Evolutionary conservation across 2,888 invertebrate species (phyloP).

Genomic region (Megalurothrips usitatus): DNA sequence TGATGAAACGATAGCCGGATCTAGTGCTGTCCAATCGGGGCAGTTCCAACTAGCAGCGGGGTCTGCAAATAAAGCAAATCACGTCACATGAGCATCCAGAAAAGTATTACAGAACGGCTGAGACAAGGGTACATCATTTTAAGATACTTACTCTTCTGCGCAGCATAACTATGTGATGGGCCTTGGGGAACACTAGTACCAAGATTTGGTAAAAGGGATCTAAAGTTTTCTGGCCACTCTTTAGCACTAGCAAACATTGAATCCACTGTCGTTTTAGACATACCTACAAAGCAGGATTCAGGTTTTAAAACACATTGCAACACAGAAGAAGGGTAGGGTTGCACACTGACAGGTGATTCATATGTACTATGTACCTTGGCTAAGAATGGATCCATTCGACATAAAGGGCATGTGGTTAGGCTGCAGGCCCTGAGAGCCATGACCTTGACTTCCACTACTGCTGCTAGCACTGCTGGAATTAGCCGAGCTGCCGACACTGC

Average conservation of each 20-base stretch:
- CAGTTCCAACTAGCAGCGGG: constrained; percentile 50
- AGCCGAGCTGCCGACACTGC: constrained; percentile 40
- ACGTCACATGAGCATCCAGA: no score
- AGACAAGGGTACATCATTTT: constrained; percentile 8
- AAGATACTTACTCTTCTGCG: constrained; percentile 16
- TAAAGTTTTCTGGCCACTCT: constrained; percentile 31
- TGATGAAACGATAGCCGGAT: constrained; percentile 85
- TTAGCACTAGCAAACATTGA: constrained; percentile 15
- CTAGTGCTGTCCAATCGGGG: constrained; percentile 86
- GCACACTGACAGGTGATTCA: no score
- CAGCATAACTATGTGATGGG: constrained; percentile 28
- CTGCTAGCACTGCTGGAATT: constrained; percentile 40
- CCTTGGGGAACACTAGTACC: constrained; percentile 34
- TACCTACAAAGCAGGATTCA: background rate
- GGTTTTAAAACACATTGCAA: background rate
- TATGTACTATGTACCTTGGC: background rate
- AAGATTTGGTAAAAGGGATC: constrained; percentile 29
- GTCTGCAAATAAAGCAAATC: constrained; percentile 44
- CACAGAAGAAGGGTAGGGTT: background rate
- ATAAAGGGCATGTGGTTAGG: constrained; percentile 45
- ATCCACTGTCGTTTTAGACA: constrained; percentile 15
- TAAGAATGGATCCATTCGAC: constrained; percentile 42
- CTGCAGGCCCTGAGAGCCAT: constrained; percentile 38
- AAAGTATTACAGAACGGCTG: constrained; percentile 24
- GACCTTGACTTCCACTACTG: constrained; percentile 1